These are phyloP conservation scores for Lepidocolaptes lacrymiger DNA, from an alignment of 2,797 vertebrate genomes.

Conservation along the genomic window DNA sequence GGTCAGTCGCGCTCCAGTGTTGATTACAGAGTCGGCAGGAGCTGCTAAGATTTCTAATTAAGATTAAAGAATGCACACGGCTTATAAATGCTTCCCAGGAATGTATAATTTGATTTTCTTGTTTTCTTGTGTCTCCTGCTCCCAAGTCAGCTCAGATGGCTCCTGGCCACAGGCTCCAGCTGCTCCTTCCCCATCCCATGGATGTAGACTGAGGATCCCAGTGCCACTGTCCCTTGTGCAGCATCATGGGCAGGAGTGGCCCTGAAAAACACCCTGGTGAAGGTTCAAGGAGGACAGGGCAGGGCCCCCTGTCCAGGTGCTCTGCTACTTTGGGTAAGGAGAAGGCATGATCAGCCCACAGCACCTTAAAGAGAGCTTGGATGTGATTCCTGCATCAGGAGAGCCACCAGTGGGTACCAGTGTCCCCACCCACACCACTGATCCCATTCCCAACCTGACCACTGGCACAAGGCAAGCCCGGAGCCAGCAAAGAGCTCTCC, in stretches of 20 bases:
- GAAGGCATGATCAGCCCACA: background rate
- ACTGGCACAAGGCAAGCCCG: accelerated
- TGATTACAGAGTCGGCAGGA: slow-evolving; percentile 75
- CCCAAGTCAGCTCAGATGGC: background rate
- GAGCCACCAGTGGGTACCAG: accelerated
- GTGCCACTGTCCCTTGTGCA: accelerated
- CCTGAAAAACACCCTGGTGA: background rate
- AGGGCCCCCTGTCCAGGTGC: accelerated
- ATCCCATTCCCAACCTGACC: background rate
- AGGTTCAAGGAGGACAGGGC: background rate
- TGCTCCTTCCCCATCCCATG: background rate
- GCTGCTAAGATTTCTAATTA: slow-evolving; percentile 82
- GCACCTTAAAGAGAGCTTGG: accelerated
- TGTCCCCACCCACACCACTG: accelerated
- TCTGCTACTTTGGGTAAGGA: accelerated
- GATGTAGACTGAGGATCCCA: background rate
- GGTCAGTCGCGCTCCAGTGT: slow-evolving; percentile 63
- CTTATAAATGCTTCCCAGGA: slow-evolving; percentile 72
- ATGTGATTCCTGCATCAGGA: accelerated
- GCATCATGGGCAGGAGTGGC: background rate
- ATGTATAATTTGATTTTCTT: slow-evolving; percentile 76
- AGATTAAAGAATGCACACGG: slow-evolving; percentile 76
- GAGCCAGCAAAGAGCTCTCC: background rate
- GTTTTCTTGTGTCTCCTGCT: slow-evolving; percentile 39
- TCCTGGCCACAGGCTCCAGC: background rate